Conservation (phyloP, 2,888 invertebrate species). For the Acronicta alni region DNA sequence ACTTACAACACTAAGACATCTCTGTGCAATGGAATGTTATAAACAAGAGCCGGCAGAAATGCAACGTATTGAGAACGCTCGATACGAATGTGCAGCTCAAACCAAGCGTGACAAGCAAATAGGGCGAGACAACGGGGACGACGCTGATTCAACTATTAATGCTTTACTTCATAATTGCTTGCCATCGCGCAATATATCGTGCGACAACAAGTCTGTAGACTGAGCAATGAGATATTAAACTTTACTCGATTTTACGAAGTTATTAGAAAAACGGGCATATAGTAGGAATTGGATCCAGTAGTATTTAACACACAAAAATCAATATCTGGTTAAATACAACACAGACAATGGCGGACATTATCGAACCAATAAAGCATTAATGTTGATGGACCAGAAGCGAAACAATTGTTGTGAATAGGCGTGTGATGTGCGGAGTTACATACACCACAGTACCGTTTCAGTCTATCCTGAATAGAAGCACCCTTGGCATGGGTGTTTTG, state of each 20-base stretch:
- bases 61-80: slow-evolving; percentile 62
- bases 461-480: slow-evolving; percentile 77
- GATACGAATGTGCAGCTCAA: slow-evolving; percentile 63
- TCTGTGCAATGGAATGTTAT: slow-evolving; percentile 64
- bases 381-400: slow-evolving; percentile 52
- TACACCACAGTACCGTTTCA: slow-evolving; percentile 80
- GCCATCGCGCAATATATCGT: slow-evolving; percentile 38
- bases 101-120: slow-evolving; percentile 81
- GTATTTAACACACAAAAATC: slow-evolving; percentile 14
- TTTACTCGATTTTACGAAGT: slow-evolving; percentile 1
- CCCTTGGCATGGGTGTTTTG: slow-evolving; percentile 58
- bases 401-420: slow-evolving; percentile 41
- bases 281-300: neutral
- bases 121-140: slow-evolving; percentile 74
- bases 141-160: slow-evolving; percentile 71
- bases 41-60: slow-evolving; percentile 60
- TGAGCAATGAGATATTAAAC: slow-evolving; percentile 16
- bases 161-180: slow-evolving; percentile 59
- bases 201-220: slow-evolving; percentile 14
- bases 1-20: slow-evolving; percentile 50
- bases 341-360: slow-evolving; percentile 15
- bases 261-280: slow-evolving; percentile 8
- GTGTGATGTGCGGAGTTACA: slow-evolving; percentile 41
- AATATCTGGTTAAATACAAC: slow-evolving; percentile 6
- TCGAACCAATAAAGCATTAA: slow-evolving; percentile 60